Percentiles rank a stretch among this genome's conserved stretches.
phyloP scores from a whole-genome alignment of 2,113 vertebrate species.

The Bagarius yarrelli region DNA sequence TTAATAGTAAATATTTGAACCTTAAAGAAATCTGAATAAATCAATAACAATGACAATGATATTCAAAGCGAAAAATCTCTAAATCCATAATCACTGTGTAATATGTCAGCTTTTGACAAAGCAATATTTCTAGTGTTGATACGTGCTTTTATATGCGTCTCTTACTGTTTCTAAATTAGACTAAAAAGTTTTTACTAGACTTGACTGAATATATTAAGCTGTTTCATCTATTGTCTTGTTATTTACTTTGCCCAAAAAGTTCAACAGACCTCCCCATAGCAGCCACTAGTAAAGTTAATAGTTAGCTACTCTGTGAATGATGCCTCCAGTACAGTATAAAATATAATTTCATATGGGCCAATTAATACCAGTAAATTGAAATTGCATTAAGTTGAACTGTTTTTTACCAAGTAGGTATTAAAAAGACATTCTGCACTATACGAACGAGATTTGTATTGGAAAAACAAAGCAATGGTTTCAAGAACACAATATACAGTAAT shows the following conservation, averaged over 20 bases:
- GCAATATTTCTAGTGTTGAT: neutral
- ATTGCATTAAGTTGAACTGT: constrained; percentile 62
- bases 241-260: too few species aligned
- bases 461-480: too few species aligned
- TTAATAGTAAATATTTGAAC: neutral
- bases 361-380: constrained; percentile 60
- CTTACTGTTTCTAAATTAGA: constrained; percentile 24
- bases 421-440: constrained; percentile 36
- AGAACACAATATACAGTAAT: constrained; percentile 52
- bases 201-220: neutral
- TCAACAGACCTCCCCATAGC: too few species aligned
- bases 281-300: too few species aligned
- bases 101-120: neutral
- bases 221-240: too few species aligned
- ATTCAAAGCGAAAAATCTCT: neutral
- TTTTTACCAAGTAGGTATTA: constrained; percentile 52
- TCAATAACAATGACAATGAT: neutral
- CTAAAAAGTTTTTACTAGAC: constrained; percentile 8
- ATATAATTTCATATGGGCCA: constrained; percentile 6
- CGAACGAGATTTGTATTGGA: neutral
- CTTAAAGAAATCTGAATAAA: neutral
- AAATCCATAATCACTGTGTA: neutral
- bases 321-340: neutral
- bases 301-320: too few species aligned
- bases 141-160: constrained; percentile 25